These are phyloP conservation scores for Ptilodon capucinus DNA, from an alignment of 2,888 invertebrate genomes.

Conservation along the genomic window DNA sequence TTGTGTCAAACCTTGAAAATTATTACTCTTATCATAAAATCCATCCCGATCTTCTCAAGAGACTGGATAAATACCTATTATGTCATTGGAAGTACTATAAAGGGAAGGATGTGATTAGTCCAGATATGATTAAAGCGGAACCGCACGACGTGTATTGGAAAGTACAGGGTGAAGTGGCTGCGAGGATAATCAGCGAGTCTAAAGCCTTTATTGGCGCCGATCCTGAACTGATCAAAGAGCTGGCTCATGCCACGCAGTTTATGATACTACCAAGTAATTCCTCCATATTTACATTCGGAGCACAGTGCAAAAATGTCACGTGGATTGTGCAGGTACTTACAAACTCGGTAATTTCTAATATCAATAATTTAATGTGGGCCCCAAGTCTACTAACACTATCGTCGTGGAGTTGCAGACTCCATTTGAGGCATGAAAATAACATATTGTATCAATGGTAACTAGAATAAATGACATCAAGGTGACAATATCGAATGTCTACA, in stretches of 20 bases:
- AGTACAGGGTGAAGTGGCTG: constrained; percentile 61
- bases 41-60: constrained; percentile 50
- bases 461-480: no score
- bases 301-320: constrained; percentile 45
- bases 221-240: constrained; percentile 48
- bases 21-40: constrained; percentile 54
- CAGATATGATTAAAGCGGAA: constrained; percentile 50
- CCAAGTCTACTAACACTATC: no score
- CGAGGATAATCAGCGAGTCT: constrained; percentile 52
- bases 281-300: constrained; percentile 50
- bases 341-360: no score
- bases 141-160: constrained; percentile 66
- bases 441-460: no score
- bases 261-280: constrained; percentile 52
- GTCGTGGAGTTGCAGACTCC: no score
- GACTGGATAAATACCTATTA: constrained; percentile 53
- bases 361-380: no score
- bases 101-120: constrained; percentile 56
- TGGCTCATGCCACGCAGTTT: constrained; percentile 52
- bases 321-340: constrained; percentile 63
- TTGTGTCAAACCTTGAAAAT: constrained; percentile 50
- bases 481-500: no score
- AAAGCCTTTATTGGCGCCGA: constrained; percentile 50
- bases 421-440: no score
- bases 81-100: constrained; percentile 68